A percentile compares a stretch with the other conserved stretches of the same genome.
Evolutionary conservation across 2,888 invertebrate genomes (phyloP).

Genomic region (Ceriagrion tenellum): DNA sequence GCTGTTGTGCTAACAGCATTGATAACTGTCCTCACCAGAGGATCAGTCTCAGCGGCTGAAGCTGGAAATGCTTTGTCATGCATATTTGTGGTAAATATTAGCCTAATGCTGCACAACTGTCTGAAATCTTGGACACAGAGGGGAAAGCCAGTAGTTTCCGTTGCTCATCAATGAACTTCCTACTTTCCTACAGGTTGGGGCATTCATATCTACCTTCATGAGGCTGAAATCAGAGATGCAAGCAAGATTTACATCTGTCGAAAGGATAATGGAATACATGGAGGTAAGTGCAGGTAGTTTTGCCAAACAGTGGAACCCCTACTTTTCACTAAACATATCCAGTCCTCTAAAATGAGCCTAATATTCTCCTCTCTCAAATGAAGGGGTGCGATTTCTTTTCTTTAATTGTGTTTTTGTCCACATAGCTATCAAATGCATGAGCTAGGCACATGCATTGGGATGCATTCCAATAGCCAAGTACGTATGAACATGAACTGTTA

Average conservation of each 20-base stretch:
- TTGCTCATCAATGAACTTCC: too few species aligned
- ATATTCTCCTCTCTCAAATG: too few species aligned
- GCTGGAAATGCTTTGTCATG: constrained; percentile 80
- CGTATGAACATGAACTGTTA: too few species aligned
- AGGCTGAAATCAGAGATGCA: constrained; percentile 75
- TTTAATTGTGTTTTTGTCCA: too few species aligned
- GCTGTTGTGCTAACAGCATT: constrained; percentile 77
- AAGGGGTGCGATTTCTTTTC: too few species aligned
- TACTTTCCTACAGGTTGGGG: constrained; percentile 73
- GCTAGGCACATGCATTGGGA: too few species aligned
- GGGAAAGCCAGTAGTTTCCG: too few species aligned
- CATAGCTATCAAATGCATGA: too few species aligned
- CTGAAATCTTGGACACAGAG: too few species aligned
- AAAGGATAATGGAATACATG: constrained; percentile 76
- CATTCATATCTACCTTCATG: constrained; percentile 74
- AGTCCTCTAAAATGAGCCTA: too few species aligned
- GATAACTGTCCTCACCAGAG: constrained; percentile 77
- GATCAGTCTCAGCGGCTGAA: constrained; percentile 76
- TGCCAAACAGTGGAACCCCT: not conserved
- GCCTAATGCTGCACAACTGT: too few species aligned
- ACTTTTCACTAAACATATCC: not conserved
- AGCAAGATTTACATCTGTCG: constrained; percentile 77
- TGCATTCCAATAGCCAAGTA: too few species aligned
- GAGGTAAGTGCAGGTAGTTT: constrained; percentile 74
- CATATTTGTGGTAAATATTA: constrained; percentile 77